Evolutionary conservation across 37 sponge, comb jelly and placozoan genomes (phyloP).

Genomic region (Halisarca cf. caerulea): DNA sequence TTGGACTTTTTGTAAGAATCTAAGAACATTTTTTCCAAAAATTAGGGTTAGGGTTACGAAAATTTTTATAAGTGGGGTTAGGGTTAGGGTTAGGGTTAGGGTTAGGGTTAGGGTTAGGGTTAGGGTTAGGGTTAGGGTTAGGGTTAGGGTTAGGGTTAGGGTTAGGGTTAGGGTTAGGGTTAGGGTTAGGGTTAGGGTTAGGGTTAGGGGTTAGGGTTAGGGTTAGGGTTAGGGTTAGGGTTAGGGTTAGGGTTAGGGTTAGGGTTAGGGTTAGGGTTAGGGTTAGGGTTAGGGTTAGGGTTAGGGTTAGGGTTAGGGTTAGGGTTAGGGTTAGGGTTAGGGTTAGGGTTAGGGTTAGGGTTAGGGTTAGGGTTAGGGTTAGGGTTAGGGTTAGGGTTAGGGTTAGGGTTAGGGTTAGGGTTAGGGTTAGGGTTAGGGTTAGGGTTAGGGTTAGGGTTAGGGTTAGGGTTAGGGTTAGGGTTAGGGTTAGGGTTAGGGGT

Average conservation of each 20-base stretch:
- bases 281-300: neutral
- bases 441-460: neutral
- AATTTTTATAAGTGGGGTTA: too few species aligned
- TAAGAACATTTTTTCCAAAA: too few species aligned
- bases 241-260: neutral
- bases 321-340: neutral
- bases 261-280: neutral
- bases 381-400: neutral
- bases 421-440: neutral
- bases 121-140: neutral
- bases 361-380: neutral
- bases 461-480: too few species aligned
- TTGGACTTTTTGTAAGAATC: too few species aligned
- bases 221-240: neutral
- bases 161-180: neutral
- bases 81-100: neutral
- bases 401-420: neutral
- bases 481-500: too few species aligned
- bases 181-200: neutral
- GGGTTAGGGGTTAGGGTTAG: too few species aligned
- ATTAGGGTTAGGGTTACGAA: too few species aligned
- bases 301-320: neutral
- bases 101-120: neutral
- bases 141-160: neutral
- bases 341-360: neutral